Evolutionary conservation across 2,888 invertebrate species (phyloP).

Genomic region (Xylocampa areola): DNA sequence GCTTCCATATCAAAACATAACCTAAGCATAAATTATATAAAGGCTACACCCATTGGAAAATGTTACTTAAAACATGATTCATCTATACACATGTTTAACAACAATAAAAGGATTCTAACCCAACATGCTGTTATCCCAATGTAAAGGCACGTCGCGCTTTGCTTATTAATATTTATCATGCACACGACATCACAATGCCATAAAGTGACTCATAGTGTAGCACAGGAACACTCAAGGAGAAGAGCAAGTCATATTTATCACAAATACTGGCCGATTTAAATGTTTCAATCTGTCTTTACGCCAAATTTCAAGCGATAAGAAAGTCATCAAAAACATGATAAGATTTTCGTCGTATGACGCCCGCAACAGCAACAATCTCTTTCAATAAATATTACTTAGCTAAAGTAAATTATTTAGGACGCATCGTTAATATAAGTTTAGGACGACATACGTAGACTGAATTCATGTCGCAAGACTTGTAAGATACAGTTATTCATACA

Average conservation of each 20-base stretch:
- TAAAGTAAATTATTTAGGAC: conserved; percentile 15
- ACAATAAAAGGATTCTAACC: conserved; percentile 26
- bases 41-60: background rate
- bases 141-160: conserved; percentile 64
- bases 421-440: conserved; percentile 46
- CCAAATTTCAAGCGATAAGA: conserved; percentile 58
- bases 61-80: conserved; percentile 1
- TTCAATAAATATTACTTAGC: background rate
- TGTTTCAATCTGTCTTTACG: conserved; percentile 43
- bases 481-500: conserved; percentile 86
- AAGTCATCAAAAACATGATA: conserved; percentile 63
- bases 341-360: conserved; percentile 56
- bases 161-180: conserved; percentile 77
- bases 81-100: background rate
- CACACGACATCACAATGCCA: conserved; percentile 84
- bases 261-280: conserved; percentile 42
- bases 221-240: conserved; percentile 53
- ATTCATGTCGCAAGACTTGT: conserved; percentile 77
- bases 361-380: conserved; percentile 42
- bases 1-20: conserved; percentile 38
- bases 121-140: conserved; percentile 52
- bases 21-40: conserved; percentile 29
- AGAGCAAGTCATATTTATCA: conserved; percentile 48
- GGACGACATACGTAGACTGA: conserved; percentile 72
- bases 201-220: conserved; percentile 79